Conservation (phyloP, 2,797 vertebrate species). For the Garrulus glandarius region DNA sequence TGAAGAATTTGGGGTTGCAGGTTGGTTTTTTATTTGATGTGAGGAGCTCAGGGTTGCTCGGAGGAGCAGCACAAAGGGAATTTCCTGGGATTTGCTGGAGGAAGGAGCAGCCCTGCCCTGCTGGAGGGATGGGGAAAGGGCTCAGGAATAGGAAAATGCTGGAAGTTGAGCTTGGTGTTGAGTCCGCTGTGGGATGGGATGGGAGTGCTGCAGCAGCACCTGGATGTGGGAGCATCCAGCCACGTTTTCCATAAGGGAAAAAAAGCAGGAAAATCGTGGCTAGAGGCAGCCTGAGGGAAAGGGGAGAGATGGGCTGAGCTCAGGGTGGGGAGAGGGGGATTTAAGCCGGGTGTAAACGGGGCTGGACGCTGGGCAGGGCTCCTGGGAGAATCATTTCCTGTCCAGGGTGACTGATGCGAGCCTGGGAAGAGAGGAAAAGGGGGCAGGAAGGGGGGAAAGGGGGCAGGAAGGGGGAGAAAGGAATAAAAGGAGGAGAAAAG, state of each 20-base stretch:
- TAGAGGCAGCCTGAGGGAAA: background rate
- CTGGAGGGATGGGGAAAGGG: too few species aligned
- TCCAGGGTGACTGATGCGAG: background rate
- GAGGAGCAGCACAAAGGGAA: background rate
- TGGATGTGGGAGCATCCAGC: background rate
- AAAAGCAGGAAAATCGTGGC: background rate
- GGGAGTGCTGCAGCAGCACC: too few species aligned
- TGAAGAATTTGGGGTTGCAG: background rate
- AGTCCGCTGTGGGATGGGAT: background rate
- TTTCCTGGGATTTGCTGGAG: background rate
- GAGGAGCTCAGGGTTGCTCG: background rate
- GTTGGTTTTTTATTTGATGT: background rate
- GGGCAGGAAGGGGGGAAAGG: background rate
- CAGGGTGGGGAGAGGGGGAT: background rate
- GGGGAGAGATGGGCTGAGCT: background rate
- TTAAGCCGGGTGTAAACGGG: background rate
- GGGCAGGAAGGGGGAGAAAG: background rate
- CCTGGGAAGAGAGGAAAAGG: too few species aligned
- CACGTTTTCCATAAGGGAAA: background rate
- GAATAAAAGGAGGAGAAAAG: too few species aligned
- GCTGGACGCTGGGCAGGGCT: background rate
- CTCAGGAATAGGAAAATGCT: background rate
- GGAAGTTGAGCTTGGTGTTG: background rate
- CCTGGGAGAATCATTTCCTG: background rate
- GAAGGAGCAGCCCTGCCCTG: background rate